Base-by-base conservation (phyloP, 2,113 vertebrate species). In the Hippocampus zosterae region DNA sequence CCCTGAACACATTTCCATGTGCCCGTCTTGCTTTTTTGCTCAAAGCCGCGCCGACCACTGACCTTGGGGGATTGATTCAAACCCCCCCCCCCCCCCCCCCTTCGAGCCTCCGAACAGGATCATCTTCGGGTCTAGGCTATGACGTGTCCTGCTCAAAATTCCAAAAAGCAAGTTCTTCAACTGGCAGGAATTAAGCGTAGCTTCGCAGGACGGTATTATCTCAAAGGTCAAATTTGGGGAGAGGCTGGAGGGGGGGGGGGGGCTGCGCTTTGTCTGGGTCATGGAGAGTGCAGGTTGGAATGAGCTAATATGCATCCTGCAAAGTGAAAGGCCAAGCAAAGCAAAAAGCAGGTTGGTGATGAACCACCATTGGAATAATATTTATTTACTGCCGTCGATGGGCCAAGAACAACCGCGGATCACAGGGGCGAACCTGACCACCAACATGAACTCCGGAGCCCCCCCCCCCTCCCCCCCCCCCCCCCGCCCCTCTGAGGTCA, bases 351-450 rank as follows among this genome's bases (percentile, higher is more conserved):
- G 21, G 21, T 55, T 21, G 11, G 9, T 40, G 33, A 37, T 40
- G 33, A 29, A 63, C 9, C 37, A 1, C 19, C 2, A 33, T 25
- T 44, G 40, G 6, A 50, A 66, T 66, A 16, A 50, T 66, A 50
- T 66, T 66, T 66, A 50, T 66, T 66, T 15, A 67, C 65, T 33
- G 25, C 19, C 65, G 18, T 33, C 25, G 27, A 53, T 29, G 65
- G 18, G 23, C 25, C 27, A 52, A 50, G 23, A 67, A 33, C 48
- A 29, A 52, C 27, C 29, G n/a, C 23, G 11, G 8, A 23, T 44
- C 42, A 44, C n/a, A 6, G 11, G n/a, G 12, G 21, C 50, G 21
- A n/a, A 55, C 42, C 40, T 65, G 63, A 44, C 23, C 23, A 44
- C 64, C 44, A 29, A 25, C 44, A 29, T 16, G 18, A 66, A 48